Evolutionary conservation across 2,888 invertebrate genomes (phyloP).

Genomic region (Herminia tarsipennalis): DNA sequence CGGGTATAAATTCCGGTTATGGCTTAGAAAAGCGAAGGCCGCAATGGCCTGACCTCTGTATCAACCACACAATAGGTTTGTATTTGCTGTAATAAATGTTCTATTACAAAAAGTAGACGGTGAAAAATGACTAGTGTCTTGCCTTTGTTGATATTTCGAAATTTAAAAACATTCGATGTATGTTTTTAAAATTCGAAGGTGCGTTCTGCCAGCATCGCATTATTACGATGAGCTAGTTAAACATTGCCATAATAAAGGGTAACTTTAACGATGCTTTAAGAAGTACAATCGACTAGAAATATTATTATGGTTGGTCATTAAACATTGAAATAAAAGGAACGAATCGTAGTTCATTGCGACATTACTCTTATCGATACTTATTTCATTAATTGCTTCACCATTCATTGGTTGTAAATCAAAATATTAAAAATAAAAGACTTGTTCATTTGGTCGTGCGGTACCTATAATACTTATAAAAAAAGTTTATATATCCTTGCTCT

Average conservation of each 20-base stretch:
- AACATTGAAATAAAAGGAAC: conserved; percentile 39
- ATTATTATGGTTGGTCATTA: conserved; percentile 51
- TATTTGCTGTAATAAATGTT: conserved; percentile 77
- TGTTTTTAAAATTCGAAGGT: background rate
- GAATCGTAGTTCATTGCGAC: conserved; percentile 57
- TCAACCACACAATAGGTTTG: conserved; percentile 63
- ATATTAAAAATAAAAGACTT: conserved; percentile 66
- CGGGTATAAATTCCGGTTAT: conserved; percentile 80
- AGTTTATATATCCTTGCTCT: conserved; percentile 56
- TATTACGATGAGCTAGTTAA: conserved; percentile 25
- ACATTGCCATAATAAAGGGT: conserved; percentile 44
- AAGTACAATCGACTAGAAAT: conserved; percentile 51
- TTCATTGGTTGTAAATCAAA: conserved; percentile 77
- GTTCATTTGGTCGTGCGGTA: conserved; percentile 72
- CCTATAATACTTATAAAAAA: conserved; percentile 54
- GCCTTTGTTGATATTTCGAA: conserved; percentile 48
- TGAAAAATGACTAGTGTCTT: conserved; percentile 63
- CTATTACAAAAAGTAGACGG: conserved; percentile 67
- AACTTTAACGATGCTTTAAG: too few relatives aligned
- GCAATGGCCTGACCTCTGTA: conserved; percentile 56
- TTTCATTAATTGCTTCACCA: conserved; percentile 72
- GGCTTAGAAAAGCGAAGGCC: conserved; percentile 69
- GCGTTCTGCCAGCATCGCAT: background rate
- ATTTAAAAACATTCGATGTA: background rate
- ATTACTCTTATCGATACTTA: conserved; percentile 69